Base-by-base conservation (phyloP, 1,140 invertebrate species). In the Trissolcus basalis region DNA sequence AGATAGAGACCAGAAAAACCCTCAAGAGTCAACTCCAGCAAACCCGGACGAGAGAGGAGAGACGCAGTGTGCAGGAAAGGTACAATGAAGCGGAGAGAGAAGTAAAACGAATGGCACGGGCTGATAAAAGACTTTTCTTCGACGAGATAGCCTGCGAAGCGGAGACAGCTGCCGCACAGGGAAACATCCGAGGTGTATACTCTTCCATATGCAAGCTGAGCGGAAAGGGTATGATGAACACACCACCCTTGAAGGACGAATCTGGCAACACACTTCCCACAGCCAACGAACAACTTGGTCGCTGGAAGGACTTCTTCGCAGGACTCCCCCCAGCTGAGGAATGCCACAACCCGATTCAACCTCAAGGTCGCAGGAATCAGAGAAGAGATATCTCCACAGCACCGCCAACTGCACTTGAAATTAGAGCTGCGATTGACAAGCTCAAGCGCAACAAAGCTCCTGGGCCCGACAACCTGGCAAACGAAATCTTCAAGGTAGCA, bases 181-280 rank as follows among this genome's bases (percentile, higher is more conserved):
- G 56, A 7, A 47, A 60, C 32, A 69, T 69, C 43, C 48, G 56
- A 1, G 56, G 58, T n/a, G 50, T 70, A 7, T 55, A 70, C 58
- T 13, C 49, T 16, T 27, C 49, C 35, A 69, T 60, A 13, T 41
- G 65, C 43, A 69, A 48, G 27, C 48, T 68, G 0, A 69, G 65
- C 43, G 56, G 65, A 6, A 69, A 39, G 10, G 33, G 13, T 9
- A 47, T 36, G 55, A 59, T 36, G 0, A 15, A 60, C 55, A 54
- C 48, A 6, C 55, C 65, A 13, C 48, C 47, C 0, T 27, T 59
- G 41, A 60, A 69, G 33, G 48, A 47, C 43, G n/a, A n/a, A n/a
- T 49, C 47, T 16, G 16, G 19, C 10, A 11, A n/a, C 15, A 19
- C 47, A 27, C 5, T 14, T 27, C 19, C 13, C 19, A 11, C 7